Base-by-base conservation (phyloP, 2,113 vertebrate genomes). In the Lutjanus erythropterus region DNA sequence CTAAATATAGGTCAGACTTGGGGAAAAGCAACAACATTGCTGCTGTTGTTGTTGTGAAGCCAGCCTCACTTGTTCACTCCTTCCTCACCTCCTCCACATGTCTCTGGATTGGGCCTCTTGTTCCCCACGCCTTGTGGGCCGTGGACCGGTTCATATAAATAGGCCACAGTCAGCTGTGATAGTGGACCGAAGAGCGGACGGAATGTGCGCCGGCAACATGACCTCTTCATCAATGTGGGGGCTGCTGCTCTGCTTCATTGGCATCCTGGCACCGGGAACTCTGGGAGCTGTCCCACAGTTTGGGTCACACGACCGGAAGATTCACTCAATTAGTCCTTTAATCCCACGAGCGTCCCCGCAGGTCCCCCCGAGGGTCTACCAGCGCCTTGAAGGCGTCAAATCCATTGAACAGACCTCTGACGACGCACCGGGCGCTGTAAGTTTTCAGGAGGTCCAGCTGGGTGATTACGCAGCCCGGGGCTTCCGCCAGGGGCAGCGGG, bases 281-380 rank as follows among this genome's bases (percentile, higher is more conserved):
- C 77, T 86, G 37, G 94, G 88, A 18, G 81, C 85, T 9, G 76
- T 72, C 27, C 70, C 84, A 4, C 91, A 87, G 61, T 78, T 86
- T 12, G 86, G 84, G 44, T 68, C 91, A 12, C 68, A 69, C 23
- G 59, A 71, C 23, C 75, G 84, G 55, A 84, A 86, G 73, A 78
- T 74, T 14, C 79, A 69, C 12, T 61, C 73, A 3, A 69, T 37
- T 2, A 47, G 80, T 23, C 90, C 86, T 29, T 27, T 4, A 1
- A 3, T 61, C 39, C 52, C 85, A 18, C 71, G 78, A n/a, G 60
- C 44, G 10, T 75, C 71, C 42, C 37, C 71, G 31, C 86, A 72
- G 6, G 52, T 69, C 53, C 9, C 86, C 1, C 3, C 86, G 1
- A 42, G 37, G 47, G 19, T 61, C 41, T 7, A 65, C 0, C 65